Base-by-base conservation (phyloP, 2,113 vertebrate species). In the Enhydra lutris region DNA sequence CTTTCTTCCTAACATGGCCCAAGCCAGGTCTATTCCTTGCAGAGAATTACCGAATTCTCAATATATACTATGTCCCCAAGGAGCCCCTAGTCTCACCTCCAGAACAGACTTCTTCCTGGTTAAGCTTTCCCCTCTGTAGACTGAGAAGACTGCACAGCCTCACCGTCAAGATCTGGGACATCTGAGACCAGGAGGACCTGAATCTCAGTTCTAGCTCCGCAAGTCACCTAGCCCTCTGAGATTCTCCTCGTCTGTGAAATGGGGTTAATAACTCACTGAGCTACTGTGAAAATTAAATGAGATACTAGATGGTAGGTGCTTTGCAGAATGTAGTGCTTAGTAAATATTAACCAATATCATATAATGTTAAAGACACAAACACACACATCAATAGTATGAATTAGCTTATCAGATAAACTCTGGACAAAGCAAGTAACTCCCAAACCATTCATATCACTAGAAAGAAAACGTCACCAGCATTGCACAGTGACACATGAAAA, bases 11-110 rank as follows among this genome's bases (percentile, higher is more conserved):
- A 45, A 47, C 26, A 20, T 81, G 17, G 36, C 15, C 4, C 0
- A 1, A 91, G 59, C 34, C 47, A 36, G 23, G 65, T 39, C 73
- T 31, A 7, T 29, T 57, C 52, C 36, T 87, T 78, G 39, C 24
- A 45, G 63, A 80, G 50, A 90, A 17, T 24, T 2, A 0, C 42
- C 63, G 20, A 24, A 24, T 31, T 50, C 47, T 76, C 74, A 7
- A 0, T 4, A 76, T 8, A 29, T 1, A 7, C 9, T 4, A 4
- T 4, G 1, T 59, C 23, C 63, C 5, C 0, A 8, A 34, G 42
- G 6, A 39, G 3, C 6, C 15, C 76, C 7, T 2, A 3, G 9
- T 4, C 61, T 45, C 4, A 63, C n/a, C 39, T 8, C 5, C 8
- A 11, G 63, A 36, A 20, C 7, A 18, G 7, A 61, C 67, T 85